Evolutionary conservation across 2,113 vertebrate genomes (phyloP).

Genomic region (Melanerpes formicivorus): DNA sequence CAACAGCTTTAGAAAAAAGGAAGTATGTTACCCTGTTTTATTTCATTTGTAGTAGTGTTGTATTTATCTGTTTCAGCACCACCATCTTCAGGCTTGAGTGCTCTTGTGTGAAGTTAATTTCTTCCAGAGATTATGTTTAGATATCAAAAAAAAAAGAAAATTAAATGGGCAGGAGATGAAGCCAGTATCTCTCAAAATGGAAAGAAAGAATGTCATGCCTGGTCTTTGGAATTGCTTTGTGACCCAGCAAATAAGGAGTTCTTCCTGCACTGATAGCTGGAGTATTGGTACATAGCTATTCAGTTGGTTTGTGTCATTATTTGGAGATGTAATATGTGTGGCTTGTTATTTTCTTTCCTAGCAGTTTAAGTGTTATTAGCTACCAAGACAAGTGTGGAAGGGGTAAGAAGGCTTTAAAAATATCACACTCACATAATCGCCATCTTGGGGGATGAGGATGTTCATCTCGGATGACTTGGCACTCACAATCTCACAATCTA

Average conservation of each 20-base stretch:
- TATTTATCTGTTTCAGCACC: background rate
- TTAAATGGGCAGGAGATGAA: background rate
- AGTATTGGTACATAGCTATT: background rate
- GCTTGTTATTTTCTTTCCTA: background rate
- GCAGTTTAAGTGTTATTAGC: background rate
- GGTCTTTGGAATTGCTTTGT: background rate
- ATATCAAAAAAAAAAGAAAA: background rate
- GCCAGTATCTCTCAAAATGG: background rate
- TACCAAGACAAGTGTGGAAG: background rate
- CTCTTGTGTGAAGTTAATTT: background rate
- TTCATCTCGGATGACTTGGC: constrained; percentile 99
- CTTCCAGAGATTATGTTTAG: background rate
- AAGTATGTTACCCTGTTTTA: background rate
- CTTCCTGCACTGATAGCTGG: background rate
- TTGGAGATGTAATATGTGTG: background rate
- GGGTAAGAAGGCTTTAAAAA: background rate
- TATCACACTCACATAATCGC: constrained; percentile 89
- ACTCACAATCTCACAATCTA: constrained; percentile 93
- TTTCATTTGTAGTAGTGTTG: background rate
- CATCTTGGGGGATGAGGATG: constrained; percentile 88
- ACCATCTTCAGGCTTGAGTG: background rate
- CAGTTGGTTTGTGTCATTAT: background rate
- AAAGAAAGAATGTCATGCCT: background rate
- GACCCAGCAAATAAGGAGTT: background rate
- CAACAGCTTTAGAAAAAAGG: background rate